A percentile compares a stretch with the other conserved stretches of the same genome.
phyloP scores from a whole-genome alignment of 2,888 invertebrate genomes.

The Ptychoptera albimana region DNA sequence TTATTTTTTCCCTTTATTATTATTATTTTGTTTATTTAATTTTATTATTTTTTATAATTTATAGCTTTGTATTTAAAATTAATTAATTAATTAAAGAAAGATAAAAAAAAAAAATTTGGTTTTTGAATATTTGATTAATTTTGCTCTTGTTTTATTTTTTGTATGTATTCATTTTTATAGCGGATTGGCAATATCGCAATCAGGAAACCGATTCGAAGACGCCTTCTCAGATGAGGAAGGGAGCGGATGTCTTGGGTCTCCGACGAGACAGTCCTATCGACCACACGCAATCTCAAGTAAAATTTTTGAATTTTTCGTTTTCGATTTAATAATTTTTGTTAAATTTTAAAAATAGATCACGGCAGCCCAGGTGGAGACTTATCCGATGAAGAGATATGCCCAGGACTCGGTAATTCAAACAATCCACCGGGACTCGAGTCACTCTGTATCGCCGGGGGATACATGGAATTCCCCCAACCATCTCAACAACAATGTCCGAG shows the following conservation, averaged over 20 bases:
- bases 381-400: constrained; percentile 33
- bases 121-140: constrained; percentile 9
- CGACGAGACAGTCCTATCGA: constrained; percentile 32
- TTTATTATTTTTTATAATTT: constrained; percentile 15
- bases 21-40: constrained; percentile 15
- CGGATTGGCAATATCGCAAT: constrained; percentile 33
- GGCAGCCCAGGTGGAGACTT: constrained; percentile 35
- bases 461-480: constrained; percentile 30
- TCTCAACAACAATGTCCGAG: constrained; percentile 24
- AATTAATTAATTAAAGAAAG: constrained; percentile 12
- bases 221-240: constrained; percentile 84
- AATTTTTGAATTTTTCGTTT: constrained; percentile 2
- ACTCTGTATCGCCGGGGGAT: constrained; percentile 27
- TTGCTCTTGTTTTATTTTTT: constrained; percentile 7
- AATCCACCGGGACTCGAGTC: constrained; percentile 32
- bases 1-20: constrained; percentile 17
- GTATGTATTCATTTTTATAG: constrained; percentile 16
- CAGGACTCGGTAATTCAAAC: constrained; percentile 29
- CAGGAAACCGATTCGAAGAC: constrained; percentile 36
- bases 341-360: constrained; percentile 21
- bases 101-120: too few relatives aligned
- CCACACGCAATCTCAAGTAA: constrained; percentile 39
- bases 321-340: too few relatives aligned
- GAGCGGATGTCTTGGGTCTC: constrained; percentile 36
- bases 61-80: constrained; percentile 7